These are phyloP conservation scores for Calliscelio sp. DNA, from an alignment of 2,888 invertebrate genomes.

Conservation along the genomic window DNA sequence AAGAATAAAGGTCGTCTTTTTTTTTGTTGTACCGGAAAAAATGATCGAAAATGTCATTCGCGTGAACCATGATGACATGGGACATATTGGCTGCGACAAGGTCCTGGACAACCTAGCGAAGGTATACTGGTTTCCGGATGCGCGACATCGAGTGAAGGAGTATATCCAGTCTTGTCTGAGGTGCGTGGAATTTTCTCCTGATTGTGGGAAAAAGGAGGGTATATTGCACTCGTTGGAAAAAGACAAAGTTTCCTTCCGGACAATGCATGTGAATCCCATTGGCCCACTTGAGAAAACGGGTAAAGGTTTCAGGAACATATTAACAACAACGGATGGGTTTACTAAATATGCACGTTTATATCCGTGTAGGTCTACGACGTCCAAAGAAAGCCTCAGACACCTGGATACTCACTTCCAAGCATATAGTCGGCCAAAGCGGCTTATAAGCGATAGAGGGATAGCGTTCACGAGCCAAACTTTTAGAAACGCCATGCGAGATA, in stretches of 20 bases:
- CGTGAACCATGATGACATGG: conserved; percentile 19
- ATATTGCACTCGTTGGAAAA: conserved; percentile 76
- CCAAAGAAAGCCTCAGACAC: conserved; percentile 76
- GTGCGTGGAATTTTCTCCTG: conserved; percentile 73
- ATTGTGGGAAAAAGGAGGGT: conserved; percentile 64
- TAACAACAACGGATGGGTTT: conserved; percentile 75
- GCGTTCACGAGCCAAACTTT: conserved; percentile 80
- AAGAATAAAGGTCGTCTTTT: conserved; percentile 58
- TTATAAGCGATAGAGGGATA: conserved; percentile 83
- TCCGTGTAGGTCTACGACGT: conserved; percentile 32
- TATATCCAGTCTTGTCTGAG: conserved; percentile 58
- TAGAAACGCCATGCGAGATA: conserved; percentile 77
- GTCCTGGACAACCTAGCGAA: neutral
- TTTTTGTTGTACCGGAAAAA: conserved; percentile 80
- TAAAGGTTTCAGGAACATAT: neutral
- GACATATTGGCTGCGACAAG: neutral
- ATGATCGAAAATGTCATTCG: conserved; percentile 67
- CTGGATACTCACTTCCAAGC: conserved; percentile 77
- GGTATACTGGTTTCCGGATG: conserved; percentile 68
- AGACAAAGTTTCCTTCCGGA: conserved; percentile 74
- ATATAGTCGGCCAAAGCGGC: conserved; percentile 77
- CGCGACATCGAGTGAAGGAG: conserved; percentile 71
- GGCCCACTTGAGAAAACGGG: conserved; percentile 73
- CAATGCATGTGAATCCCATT: conserved; percentile 75
- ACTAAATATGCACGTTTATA: conserved; percentile 40